Evolutionary conservation across 2,888 invertebrate genomes (phyloP), one percentile per base, ranked within the genome.

Genomic region (Pachycephus smyrnensis): DNA sequence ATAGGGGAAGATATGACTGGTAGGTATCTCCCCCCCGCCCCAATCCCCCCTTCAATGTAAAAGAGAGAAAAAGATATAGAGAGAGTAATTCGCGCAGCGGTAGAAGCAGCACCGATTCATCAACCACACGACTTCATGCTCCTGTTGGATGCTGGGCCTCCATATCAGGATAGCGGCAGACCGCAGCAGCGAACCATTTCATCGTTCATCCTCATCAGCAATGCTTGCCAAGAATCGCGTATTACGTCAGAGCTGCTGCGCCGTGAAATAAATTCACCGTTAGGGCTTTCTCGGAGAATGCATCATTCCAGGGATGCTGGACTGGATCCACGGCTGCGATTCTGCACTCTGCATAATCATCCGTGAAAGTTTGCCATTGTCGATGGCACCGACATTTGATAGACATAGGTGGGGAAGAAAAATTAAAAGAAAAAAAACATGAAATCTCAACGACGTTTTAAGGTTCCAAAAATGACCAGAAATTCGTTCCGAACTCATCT

Each of bases 181-280:
- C 82, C 82, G 75, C 78, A 15, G 40, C 40, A 82, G 82, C 82
- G 78, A 81, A 84, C 84, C 86, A 84, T 87, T 87, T 85, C 84
- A 85, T 86, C 86, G 87, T 87, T 88, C 86, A 85, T 87, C 84
- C 85, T 87, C 87, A 86, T 87, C 86, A 87, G 85, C 85, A 84
- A 87, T 84, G 87, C 85, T 87, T 84, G 87, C 84, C 84, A 87
- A 86, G 85, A 87, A 85, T 86, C 83, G 79, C 75, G 79, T 81
- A 76, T 85, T 68, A 79, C 37, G 76, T 35, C 36, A 37, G 40
- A 73, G 77, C 75, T 73, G 73, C 75, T 73, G 68, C 75, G 69
- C 73, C 36, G 83, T 75, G 82, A 81, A 85, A 85, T 86, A 85
- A 85, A 86, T 85, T 81, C 85, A 78, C 78, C 80, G 80, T 84